phyloP scores from a whole-genome alignment of 2,888 invertebrate genomes.

The Apeira syringaria region DNA sequence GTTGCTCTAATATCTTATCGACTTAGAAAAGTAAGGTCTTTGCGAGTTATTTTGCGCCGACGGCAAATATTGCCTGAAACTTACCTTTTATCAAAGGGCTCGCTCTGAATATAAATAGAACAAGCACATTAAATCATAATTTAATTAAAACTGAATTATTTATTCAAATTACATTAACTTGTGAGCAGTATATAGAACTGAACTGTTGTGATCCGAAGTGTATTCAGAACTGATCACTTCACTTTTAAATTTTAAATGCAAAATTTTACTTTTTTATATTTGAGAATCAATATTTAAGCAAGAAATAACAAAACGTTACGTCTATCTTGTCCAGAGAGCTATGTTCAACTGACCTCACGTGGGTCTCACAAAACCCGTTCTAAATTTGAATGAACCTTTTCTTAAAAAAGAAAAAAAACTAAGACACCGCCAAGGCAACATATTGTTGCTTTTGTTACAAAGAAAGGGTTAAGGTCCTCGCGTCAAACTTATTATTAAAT shows the following conservation, averaged over 20 bases:
- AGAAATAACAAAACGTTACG: constrained; percentile 35
- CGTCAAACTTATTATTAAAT: constrained; percentile 80
- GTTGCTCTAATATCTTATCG: too few species aligned
- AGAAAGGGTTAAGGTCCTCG: constrained; percentile 77
- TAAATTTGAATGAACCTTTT: constrained; percentile 77
- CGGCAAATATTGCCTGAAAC: constrained; percentile 34
- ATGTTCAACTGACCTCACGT: constrained; percentile 73
- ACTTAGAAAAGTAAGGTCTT: too few species aligned
- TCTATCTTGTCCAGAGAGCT: constrained; percentile 60
- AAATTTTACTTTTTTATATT: too few species aligned
- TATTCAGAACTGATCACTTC: too few species aligned
- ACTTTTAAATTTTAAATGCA: background rate
- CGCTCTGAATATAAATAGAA: too few species aligned
- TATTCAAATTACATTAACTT: too few species aligned
- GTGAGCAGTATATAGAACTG: too few species aligned
- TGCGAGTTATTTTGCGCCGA: constrained; percentile 31
- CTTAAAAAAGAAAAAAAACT: constrained; percentile 67
- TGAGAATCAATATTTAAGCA: background rate
- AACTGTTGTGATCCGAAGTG: too few species aligned
- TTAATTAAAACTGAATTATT: too few species aligned
- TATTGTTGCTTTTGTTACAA: constrained; percentile 78
- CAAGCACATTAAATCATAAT: too few species aligned
- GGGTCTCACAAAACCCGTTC: constrained; percentile 70
- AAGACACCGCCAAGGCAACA: constrained; percentile 65
- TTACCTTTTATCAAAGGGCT: background rate